Evolutionary conservation across 2,888 invertebrate species (phyloP).

Genomic region (Polydesmus complanatus): DNA sequence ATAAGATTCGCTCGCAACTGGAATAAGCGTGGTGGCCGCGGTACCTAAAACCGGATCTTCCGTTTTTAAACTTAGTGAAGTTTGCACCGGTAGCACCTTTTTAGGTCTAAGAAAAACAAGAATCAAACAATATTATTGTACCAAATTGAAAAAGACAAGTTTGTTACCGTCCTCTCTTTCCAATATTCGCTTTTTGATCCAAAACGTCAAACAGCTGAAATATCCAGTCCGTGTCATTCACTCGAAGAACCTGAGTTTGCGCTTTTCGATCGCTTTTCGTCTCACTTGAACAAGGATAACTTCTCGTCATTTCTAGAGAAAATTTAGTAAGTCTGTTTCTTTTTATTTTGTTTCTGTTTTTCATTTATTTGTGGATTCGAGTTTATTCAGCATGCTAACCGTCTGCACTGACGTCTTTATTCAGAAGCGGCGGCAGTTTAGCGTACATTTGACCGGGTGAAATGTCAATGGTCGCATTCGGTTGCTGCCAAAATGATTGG

Average conservation of each 20-base stretch:
- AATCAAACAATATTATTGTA: not conserved
- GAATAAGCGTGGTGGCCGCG: constrained; percentile 32
- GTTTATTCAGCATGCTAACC: constrained; percentile 23
- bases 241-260: constrained; percentile 23
- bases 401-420: constrained; percentile 27
- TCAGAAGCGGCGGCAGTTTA: constrained; percentile 32
- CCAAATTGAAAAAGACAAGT: not conserved
- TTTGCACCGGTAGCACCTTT: constrained; percentile 17
- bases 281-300: not conserved
- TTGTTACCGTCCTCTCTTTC: constrained; percentile 28
- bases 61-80: constrained; percentile 26
- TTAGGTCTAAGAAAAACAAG: constrained; percentile 20
- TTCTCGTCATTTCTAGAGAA: too few relatives aligned
- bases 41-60: constrained; percentile 38
- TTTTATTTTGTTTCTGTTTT: too few relatives aligned
- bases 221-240: constrained; percentile 38
- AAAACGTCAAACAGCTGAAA: constrained; percentile 37
- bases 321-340: too few relatives aligned
- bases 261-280: not conserved
- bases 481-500: constrained; percentile 42
- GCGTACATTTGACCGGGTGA: constrained; percentile 36
- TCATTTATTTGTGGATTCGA: too few relatives aligned
- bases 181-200: constrained; percentile 27
- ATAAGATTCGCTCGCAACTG: constrained; percentile 25
- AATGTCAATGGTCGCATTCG: constrained; percentile 34